A percentile compares a stretch with the other conserved stretches of the same genome.
Evolutionary conservation across 30 jellyfish, hydroid and myxozoan species (phyloP).

Genomic region (Chrysaora quinquecirrha): DNA sequence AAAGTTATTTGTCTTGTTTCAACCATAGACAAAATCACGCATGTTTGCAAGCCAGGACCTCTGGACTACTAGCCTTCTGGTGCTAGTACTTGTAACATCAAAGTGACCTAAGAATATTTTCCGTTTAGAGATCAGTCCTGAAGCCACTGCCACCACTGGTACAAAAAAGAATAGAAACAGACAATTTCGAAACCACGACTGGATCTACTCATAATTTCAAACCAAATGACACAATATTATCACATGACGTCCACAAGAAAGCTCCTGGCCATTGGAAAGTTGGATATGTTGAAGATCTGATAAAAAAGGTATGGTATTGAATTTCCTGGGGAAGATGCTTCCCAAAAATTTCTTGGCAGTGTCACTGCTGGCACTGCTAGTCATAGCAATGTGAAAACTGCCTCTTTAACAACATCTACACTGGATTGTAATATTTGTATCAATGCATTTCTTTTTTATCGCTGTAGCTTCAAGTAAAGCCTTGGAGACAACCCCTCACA

Average conservation of each 20-base stretch:
- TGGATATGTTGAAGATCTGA: constrained; percentile 78
- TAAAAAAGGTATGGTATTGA: constrained; percentile 73
- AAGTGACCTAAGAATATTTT: no score
- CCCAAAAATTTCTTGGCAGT: no score
- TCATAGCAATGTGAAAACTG: no score
- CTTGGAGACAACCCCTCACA: constrained; percentile 85
- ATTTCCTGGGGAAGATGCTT: no score
- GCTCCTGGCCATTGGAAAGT: constrained; percentile 97
- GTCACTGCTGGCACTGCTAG: no score
- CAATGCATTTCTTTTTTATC: neutral
- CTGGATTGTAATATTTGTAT: no score
- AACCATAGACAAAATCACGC: no score
- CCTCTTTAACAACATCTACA: no score
- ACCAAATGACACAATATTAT: constrained; percentile 51
- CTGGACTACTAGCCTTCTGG: no score
- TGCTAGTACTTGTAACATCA: no score
- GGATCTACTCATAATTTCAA: constrained; percentile 81
- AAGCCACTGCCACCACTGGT: constrained; percentile 68
- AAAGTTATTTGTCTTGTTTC: no score
- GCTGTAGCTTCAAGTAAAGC: constrained; percentile 82
- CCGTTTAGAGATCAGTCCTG: constrained; percentile 62
- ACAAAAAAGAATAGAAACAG: constrained; percentile 13
- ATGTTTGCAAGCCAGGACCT: no score
- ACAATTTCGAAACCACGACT: constrained; percentile 71
- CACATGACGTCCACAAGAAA: constrained; percentile 55